These are phyloP conservation scores for Alcedo atthis DNA, from an alignment of 2,797 vertebrate species.

Conservation along the genomic window DNA sequence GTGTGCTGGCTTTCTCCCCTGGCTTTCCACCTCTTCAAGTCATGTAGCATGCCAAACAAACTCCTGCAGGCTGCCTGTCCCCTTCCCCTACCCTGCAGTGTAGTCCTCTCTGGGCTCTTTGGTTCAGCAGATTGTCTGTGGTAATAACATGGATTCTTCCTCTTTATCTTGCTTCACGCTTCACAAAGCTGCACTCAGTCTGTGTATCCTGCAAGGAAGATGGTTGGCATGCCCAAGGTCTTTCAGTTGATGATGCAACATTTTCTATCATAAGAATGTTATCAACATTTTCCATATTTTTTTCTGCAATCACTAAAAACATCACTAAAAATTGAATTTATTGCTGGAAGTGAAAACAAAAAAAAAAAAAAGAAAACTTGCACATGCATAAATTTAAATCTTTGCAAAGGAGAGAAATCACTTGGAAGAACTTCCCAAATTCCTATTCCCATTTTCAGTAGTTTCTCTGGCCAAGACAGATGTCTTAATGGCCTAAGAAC, in stretches of 20 bases:
- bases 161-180: not conserved
- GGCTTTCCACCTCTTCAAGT: not conserved
- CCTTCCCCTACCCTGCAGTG: not conserved
- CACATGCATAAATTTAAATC: rapidly evolving
- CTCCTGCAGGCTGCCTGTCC: not conserved
- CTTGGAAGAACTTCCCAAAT: not conserved
- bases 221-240: not conserved
- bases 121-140: not conserved
- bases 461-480: not conserved
- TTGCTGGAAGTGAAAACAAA: not conserved
- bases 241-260: not conserved
- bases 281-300: not conserved
- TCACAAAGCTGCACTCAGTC: not conserved
- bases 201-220: not conserved
- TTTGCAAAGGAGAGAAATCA: not conserved
- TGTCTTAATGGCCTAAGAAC: not conserved
- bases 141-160: not conserved
- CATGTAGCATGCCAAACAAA: not conserved
- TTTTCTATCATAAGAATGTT: not conserved
- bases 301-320: not conserved
- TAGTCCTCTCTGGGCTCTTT: not conserved
- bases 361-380: not conserved
- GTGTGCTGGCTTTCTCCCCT: not conserved
- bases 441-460: not conserved
- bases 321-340: not conserved